phyloP scores from a whole-genome alignment of 2,888 invertebrate species.

The Caenorhabditis sinica region DNA sequence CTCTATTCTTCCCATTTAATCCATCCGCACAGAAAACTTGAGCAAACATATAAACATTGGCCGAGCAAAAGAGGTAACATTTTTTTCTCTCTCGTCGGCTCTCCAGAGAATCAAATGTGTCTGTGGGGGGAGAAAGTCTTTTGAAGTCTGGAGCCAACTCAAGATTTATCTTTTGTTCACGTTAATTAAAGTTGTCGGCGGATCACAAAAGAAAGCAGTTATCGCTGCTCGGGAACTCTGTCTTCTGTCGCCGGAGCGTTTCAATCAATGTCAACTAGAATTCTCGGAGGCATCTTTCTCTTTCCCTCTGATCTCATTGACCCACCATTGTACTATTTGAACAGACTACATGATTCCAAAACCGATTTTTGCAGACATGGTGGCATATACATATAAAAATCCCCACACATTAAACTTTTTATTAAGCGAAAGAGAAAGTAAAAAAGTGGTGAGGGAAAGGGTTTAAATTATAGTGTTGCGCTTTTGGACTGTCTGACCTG shows the following conservation, averaged over 20 bases:
- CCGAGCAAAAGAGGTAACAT: constrained; percentile 9
- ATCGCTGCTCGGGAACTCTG: constrained; percentile 24
- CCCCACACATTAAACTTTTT: neutral
- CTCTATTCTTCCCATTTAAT: constrained; percentile 21
- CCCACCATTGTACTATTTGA: constrained; percentile 54
- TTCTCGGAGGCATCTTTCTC: constrained; percentile 2
- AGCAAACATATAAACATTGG: constrained; percentile 53
- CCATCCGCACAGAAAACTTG: constrained; percentile 49
- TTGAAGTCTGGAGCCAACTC: constrained; percentile 2
- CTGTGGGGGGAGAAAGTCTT: neutral
- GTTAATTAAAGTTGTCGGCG: constrained; percentile 54
- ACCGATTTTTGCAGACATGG: constrained; percentile 29
- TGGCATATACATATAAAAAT: neutral
- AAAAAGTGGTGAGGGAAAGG: too few relatives aligned
- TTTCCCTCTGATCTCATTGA: constrained; percentile 33
- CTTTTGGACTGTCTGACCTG: constrained; percentile 26
- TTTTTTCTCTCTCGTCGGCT: neutral
- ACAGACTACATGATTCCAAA: constrained; percentile 41
- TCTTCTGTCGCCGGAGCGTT: constrained; percentile 20
- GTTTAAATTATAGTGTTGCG: constrained; percentile 3
- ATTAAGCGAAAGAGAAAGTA: neutral
- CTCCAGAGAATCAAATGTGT: constrained; percentile 8
- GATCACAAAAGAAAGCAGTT: constrained; percentile 29
- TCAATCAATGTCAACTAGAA: constrained; percentile 51
- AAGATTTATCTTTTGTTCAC: constrained; percentile 58